Evolutionary conservation across 2,797 vertebrate species (phyloP).

Genomic region (Petrocephalus sullivani): DNA sequence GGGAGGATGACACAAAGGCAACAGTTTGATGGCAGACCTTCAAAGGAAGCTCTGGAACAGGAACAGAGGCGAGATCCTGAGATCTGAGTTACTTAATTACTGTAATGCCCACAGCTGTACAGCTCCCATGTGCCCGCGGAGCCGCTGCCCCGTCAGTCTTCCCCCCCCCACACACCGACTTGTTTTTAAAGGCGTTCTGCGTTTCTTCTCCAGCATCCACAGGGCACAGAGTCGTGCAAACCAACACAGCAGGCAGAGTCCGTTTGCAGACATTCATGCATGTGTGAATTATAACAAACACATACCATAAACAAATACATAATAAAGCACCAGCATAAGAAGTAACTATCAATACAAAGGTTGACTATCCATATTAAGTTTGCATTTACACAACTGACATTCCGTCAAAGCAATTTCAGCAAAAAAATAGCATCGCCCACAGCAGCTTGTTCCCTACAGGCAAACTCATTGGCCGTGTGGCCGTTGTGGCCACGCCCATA

Average conservation of each 20-base stretch:
- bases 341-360: background rate
- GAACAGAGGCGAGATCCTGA: constrained; percentile 1
- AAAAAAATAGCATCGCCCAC: background rate
- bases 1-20: background rate
- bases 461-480: background rate
- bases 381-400: background rate
- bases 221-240: background rate
- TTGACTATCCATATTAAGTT: background rate
- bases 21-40: background rate
- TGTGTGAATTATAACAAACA: background rate
- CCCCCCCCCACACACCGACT: background rate
- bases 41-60: background rate
- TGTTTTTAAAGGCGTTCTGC: background rate
- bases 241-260: background rate
- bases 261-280: background rate
- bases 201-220: background rate
- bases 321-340: background rate
- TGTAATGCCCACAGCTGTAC: background rate
- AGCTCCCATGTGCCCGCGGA: background rate
- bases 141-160: background rate
- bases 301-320: background rate
- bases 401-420: background rate
- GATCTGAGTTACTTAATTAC: background rate
- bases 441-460: background rate
- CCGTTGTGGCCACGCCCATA: background rate